These are phyloP conservation scores for Halcyon leucocephala DNA, from an alignment of 2,797 vertebrate species.

Conservation along the genomic window DNA sequence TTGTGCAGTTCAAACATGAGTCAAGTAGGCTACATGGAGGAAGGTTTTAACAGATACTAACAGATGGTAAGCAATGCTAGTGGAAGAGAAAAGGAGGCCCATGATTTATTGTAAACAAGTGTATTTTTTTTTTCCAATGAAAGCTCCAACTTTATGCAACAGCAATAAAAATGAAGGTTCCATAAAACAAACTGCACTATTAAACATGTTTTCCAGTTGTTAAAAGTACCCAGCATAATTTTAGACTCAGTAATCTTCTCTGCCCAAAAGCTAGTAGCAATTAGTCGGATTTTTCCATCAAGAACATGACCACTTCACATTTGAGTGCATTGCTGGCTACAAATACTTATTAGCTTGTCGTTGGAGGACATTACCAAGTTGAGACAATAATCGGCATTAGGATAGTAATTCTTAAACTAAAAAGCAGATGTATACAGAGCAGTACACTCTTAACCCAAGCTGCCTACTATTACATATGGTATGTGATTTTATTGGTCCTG, in stretches of 20 bases:
- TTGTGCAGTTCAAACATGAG: background rate
- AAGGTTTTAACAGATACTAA: background rate
- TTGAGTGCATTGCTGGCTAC: background rate
- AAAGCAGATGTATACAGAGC: slow-evolving; percentile 10
- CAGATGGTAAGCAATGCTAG: background rate
- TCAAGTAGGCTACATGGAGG: background rate
- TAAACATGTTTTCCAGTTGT: background rate
- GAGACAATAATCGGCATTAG: background rate
- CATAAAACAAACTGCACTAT: slow-evolving; percentile 26
- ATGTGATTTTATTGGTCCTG: background rate
- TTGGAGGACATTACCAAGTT: background rate
- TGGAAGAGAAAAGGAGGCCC: background rate
- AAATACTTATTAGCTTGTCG: background rate
- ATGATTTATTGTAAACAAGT: slow-evolving; percentile 52
- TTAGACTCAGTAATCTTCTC: background rate
- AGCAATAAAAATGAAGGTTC: slow-evolving; percentile 19
- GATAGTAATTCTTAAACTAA: background rate
- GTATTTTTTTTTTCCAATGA: background rate
- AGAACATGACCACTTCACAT: background rate
- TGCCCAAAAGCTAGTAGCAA: background rate
- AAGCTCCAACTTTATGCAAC: slow-evolving; percentile 18
- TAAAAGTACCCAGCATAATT: background rate
- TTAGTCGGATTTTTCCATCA: background rate
- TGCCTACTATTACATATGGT: background rate
- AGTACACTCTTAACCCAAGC: background rate